Base-by-base conservation (phyloP, 2,113 vertebrate genomes). In the Cathartes aura region DNA sequence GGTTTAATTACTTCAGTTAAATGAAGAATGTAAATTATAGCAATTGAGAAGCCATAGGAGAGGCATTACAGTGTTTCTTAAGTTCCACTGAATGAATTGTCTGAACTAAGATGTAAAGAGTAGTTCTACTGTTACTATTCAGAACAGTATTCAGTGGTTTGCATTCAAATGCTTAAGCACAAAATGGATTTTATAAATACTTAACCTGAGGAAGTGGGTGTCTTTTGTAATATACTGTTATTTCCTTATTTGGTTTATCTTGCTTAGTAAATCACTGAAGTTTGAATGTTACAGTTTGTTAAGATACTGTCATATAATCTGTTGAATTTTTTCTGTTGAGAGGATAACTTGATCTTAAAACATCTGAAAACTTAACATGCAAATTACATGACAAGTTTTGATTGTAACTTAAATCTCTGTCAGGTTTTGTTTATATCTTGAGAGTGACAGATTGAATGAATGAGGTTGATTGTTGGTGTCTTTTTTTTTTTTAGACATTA, bases 401-500 rank as follows among this genome's bases (percentile, higher is more conserved):
- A 91, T 63, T 84, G 40, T 75, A 66, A 76, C 82, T 94, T 82
- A 71, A 75, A 40, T 52, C 16, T 82, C 64, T 68, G 34, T 64
- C 34, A 94, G 19, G 43, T 79, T 89, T 94, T 87, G n/a, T 73
- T 89, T 94, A 3, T 45, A 45, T 48, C 55, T 93, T 47, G 55
- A 58, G 67, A 80, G 30, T 79, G 89, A 78, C 38, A 89, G 68
- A 42, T 81, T 67, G 45, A 90, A 72, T 74, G 29, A 86, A 66
- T 93, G 23, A 93, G 43, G 48, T 56, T 91, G 71, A 91, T 80
- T 88, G 66, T 74, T 90, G 47, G 10, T 82, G n/a, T 36, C 2
- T 40, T 50, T 66, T n/a, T 82, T 43, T 62, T 90, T 97, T 98
- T 92, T 93, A 99, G 99, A 99, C 99, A 76, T 98, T 99, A 97